phyloP scores from a whole-genome alignment of 2,888 invertebrate genomes.

The Aleiodes leptofemur region DNA sequence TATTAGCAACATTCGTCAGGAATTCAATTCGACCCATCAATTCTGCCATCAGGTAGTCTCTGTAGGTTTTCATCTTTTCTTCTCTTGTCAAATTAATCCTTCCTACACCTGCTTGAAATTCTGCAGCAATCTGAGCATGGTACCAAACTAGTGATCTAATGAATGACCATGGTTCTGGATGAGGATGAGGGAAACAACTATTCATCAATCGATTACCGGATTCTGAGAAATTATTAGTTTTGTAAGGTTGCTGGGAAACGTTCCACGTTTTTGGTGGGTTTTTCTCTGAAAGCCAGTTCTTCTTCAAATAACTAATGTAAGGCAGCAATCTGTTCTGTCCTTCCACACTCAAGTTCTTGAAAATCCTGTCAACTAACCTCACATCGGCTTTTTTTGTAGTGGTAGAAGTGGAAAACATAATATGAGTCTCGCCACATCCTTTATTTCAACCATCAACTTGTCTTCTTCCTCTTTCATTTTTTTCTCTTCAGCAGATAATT shows the following conservation, averaged over 20 bases:
- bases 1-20: neutral
- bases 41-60: neutral
- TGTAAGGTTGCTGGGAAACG: neutral
- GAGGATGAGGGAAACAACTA: neutral
- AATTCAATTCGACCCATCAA: neutral
- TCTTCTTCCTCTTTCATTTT: too few relatives aligned
- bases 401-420: too few relatives aligned
- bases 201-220: neutral
- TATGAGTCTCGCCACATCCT: too few relatives aligned
- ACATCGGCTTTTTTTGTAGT: neutral
- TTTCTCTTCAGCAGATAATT: neutral
- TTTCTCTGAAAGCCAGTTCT: neutral
- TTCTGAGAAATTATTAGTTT: neutral
- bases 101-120: neutral
- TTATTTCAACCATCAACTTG: too few relatives aligned
- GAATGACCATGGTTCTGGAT: neutral
- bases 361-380: neutral
- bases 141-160: neutral
- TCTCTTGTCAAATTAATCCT: neutral
- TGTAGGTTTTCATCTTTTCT: neutral
- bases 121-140: neutral
- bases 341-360: neutral
- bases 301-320: neutral
- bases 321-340: neutral
- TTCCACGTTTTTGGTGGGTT: neutral